phyloP scores from a whole-genome alignment of 2,888 invertebrate genomes.

The Dolomedes plantarius region DNA sequence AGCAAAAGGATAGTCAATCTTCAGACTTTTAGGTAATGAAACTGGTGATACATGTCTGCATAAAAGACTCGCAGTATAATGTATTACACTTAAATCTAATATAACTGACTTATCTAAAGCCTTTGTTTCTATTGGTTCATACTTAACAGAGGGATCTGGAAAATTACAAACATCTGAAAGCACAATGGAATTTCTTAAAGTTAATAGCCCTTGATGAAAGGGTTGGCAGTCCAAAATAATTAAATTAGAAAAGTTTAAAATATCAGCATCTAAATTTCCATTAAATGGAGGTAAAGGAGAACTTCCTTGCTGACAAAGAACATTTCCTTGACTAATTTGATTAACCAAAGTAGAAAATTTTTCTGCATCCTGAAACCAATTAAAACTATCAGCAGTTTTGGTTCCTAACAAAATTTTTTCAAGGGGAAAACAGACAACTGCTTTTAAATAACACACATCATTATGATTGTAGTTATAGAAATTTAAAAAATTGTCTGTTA shows the following conservation, averaged over 20 bases:
- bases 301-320: slow-evolving; percentile 41
- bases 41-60: slow-evolving; percentile 17
- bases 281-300: slow-evolving; percentile 10
- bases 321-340: slow-evolving; percentile 8
- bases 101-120: background rate
- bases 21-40: slow-evolving; percentile 28
- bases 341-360: slow-evolving; percentile 17
- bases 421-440: slow-evolving; percentile 32
- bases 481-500: slow-evolving; percentile 44
- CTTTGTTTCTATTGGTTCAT: background rate
- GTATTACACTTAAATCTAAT: slow-evolving; percentile 24
- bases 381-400: slow-evolving; percentile 40
- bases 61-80: slow-evolving; percentile 49
- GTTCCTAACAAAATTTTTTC: slow-evolving; percentile 53
- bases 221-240: slow-evolving; percentile 54
- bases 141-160: background rate
- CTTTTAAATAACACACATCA: slow-evolving; percentile 35
- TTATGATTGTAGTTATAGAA: slow-evolving; percentile 35
- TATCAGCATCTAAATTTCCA: background rate
- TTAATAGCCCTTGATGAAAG: slow-evolving; percentile 35
- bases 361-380: slow-evolving; percentile 43
- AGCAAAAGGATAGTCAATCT: slow-evolving; percentile 25
- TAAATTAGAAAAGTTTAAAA: slow-evolving; percentile 20
- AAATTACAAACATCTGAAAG: slow-evolving; percentile 38
- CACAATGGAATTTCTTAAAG: slow-evolving; percentile 20